Evolutionary conservation across 2,797 vertebrate species (phyloP).

Genomic region (Crax fasciolata): DNA sequence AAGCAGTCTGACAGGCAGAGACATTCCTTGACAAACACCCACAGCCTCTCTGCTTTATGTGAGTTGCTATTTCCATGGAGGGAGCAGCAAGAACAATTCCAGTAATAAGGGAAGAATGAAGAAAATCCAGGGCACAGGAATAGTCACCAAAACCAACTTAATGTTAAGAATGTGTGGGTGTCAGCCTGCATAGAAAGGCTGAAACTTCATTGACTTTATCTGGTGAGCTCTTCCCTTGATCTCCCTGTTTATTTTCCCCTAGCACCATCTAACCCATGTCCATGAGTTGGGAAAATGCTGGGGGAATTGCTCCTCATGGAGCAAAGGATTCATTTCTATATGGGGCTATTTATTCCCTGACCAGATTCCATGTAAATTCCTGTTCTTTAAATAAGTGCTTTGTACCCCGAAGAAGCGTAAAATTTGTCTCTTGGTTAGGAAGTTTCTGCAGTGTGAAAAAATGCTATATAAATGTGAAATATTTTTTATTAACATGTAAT

Average conservation of each 20-base stretch:
- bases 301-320: too few species aligned
- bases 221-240: not conserved
- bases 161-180: not conserved
- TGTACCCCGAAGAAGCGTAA: not conserved
- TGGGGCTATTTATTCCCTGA: not conserved
- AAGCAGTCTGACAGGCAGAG: not conserved
- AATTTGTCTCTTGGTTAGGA: conserved; percentile 1
- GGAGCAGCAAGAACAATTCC: not conserved
- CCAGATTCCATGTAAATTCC: not conserved
- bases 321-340: not conserved
- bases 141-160: not conserved
- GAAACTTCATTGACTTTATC: not conserved
- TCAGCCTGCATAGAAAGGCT: not conserved
- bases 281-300: too few species aligned
- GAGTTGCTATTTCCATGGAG: not conserved
- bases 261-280: too few species aligned
- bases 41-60: not conserved
- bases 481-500: conserved; percentile 52
- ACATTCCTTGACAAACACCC: not conserved
- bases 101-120: not conserved
- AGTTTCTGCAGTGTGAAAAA: not conserved
- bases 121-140: not conserved
- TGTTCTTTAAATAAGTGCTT: not conserved
- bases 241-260: not conserved
- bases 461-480: not conserved